phyloP scores from a whole-genome alignment of 1,140 invertebrate genomes.

The Drosophila bifasciata region DNA sequence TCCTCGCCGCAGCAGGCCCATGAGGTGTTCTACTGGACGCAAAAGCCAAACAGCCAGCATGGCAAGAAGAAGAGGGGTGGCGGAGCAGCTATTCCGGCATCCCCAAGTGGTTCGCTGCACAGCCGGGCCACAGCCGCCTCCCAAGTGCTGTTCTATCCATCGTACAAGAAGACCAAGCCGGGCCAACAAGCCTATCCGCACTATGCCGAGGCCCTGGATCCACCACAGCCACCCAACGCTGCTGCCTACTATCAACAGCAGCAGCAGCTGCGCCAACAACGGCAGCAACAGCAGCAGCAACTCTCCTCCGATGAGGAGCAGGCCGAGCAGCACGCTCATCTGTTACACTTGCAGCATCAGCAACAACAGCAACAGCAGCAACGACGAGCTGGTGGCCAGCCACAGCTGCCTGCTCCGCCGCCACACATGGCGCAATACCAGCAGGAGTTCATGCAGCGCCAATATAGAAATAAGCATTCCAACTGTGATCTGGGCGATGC shows the following conservation, averaged over 20 bases:
- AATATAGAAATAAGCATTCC: slow-evolving; percentile 84
- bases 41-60: slow-evolving; percentile 77
- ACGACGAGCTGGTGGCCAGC: slow-evolving; percentile 60
- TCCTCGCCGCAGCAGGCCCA: slow-evolving; percentile 71
- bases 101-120: slow-evolving; percentile 76
- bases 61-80: slow-evolving; percentile 74
- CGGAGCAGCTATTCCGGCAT: slow-evolving; percentile 58
- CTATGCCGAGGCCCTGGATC: slow-evolving; percentile 75
- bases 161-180: slow-evolving; percentile 84
- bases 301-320: slow-evolving; percentile 79
- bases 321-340: slow-evolving; percentile 70
- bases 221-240: slow-evolving; percentile 39
- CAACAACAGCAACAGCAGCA: slow-evolving; percentile 31
- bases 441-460: slow-evolving; percentile 72
- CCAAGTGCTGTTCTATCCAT: slow-evolving; percentile 79
- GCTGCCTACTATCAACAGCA: slow-evolving; percentile 73
- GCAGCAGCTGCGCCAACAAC: slow-evolving; percentile 59
- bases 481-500: slow-evolving; percentile 83
- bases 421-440: slow-evolving; percentile 77
- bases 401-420: slow-evolving; percentile 69
- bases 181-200: slow-evolving; percentile 67
- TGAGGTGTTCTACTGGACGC: slow-evolving; percentile 82
- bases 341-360: slow-evolving; percentile 71
- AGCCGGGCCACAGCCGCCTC: slow-evolving; percentile 75
- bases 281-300: slow-evolving; percentile 70